phyloP scores from a whole-genome alignment of 2,888 invertebrate genomes.

The Ectemnius continuus region DNA sequence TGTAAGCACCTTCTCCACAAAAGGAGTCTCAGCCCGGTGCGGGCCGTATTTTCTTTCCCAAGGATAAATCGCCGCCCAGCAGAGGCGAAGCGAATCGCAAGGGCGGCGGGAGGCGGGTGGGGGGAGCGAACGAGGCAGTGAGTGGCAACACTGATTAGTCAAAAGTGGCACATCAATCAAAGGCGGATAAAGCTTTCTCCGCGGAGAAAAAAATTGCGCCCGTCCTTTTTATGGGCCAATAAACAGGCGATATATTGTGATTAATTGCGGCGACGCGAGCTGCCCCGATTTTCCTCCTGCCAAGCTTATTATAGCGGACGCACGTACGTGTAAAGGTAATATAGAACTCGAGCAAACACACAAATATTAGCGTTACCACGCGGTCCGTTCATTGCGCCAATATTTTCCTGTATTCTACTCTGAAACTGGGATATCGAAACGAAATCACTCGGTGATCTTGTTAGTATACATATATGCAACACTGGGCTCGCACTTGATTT shows the following conservation, averaged over 20 bases:
- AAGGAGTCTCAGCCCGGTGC: background rate
- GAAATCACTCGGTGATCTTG: no score
- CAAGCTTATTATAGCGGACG: no score
- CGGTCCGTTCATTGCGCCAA: no score
- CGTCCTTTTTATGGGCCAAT: constrained; percentile 4
- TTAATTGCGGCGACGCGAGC: background rate
- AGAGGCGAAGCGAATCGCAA: background rate
- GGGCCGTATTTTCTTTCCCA: background rate
- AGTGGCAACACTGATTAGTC: constrained; percentile 3
- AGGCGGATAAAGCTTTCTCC: background rate
- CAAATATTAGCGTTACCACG: no score
- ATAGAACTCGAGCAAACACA: no score
- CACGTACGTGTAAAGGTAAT: no score
- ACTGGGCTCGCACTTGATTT: no score
- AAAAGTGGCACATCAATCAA: constrained; percentile 9
- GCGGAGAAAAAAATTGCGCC: background rate
- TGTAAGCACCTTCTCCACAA: constrained; percentile 9
- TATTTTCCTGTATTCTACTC: no score
- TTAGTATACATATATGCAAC: no score
- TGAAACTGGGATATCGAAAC: no score
- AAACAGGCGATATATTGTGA: constrained; percentile 9
- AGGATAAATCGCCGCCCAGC: background rate
- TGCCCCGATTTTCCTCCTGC: background rate
- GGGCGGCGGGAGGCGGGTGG: no score
- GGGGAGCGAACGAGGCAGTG: background rate